A percentile compares a stretch with the other conserved stretches of the same genome.
phyloP scores from a whole-genome alignment of 2,888 invertebrate genomes.

The Sinohyriopsis cumingii region DNA sequence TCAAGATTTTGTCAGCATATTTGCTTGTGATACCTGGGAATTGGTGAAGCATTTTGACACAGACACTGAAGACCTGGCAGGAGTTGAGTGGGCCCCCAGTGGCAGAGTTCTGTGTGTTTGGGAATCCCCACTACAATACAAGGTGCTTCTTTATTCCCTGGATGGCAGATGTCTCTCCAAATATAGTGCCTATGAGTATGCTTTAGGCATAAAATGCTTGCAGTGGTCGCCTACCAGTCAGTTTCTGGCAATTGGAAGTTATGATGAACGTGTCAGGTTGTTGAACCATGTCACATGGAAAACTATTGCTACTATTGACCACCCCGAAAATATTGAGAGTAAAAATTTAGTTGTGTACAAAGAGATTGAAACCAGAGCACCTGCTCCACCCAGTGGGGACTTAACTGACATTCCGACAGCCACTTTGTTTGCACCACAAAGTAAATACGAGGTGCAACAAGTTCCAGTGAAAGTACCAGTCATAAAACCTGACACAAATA shows the following conservation, averaged over 20 bases:
- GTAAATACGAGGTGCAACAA: constrained; percentile 65
- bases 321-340: constrained; percentile 58
- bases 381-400: constrained; percentile 47
- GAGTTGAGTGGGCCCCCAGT: constrained; percentile 72
- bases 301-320: constrained; percentile 63
- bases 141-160: constrained; percentile 69
- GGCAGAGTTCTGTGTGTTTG: constrained; percentile 69
- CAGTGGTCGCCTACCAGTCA: constrained; percentile 72
- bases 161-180: constrained; percentile 71
- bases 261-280: constrained; percentile 71
- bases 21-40: constrained; percentile 69
- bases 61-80: constrained; percentile 71
- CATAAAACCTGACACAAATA: constrained; percentile 65
- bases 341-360: constrained; percentile 58
- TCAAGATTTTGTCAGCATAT: constrained; percentile 71
- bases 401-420: constrained; percentile 51
- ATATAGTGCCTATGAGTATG: constrained; percentile 68
- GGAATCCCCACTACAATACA: constrained; percentile 71
- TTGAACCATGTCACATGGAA: constrained; percentile 72
- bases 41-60: constrained; percentile 72
- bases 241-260: constrained; percentile 72
- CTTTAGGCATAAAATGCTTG: constrained; percentile 70
- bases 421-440: constrained; percentile 61
- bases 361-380: constrained; percentile 62
- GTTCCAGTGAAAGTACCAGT: constrained; percentile 60